Conservation (phyloP, 2,797 vertebrate species). For the Halcyon leucocephala region DNA sequence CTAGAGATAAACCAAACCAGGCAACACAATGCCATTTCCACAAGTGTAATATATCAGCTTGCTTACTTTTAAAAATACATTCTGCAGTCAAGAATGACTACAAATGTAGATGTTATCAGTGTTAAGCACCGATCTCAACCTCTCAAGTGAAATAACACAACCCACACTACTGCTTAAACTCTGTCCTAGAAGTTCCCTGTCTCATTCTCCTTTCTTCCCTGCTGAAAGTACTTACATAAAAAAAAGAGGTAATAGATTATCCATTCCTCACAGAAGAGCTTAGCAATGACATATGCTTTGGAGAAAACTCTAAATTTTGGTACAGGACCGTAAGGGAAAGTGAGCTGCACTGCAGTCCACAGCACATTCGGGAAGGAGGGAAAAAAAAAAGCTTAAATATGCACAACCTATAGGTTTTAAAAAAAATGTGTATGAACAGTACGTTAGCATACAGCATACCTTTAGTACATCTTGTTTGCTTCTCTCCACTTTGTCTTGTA, state of each 20-base stretch:
- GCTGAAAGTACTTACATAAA: not conserved
- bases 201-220: not conserved
- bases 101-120: not conserved
- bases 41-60: not conserved
- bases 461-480: constrained; percentile 95
- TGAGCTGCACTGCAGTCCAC: no score
- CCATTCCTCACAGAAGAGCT: not conserved
- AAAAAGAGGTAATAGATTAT: not conserved
- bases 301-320: not conserved
- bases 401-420: not conserved
- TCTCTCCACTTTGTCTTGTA: constrained; percentile 97
- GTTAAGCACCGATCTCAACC: not conserved
- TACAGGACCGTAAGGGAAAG: not conserved
- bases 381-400: not conserved
- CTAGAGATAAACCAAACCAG: not conserved
- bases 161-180: not conserved
- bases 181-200: not conserved
- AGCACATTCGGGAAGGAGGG: not conserved
- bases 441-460: constrained; percentile 71
- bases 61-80: not conserved
- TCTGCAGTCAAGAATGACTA: not conserved
- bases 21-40: not conserved
- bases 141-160: not conserved
- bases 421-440: not conserved
- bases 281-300: not conserved